Base-by-base conservation (phyloP, 1,140 invertebrate genomes). In the Uloborus diversus region DNA sequence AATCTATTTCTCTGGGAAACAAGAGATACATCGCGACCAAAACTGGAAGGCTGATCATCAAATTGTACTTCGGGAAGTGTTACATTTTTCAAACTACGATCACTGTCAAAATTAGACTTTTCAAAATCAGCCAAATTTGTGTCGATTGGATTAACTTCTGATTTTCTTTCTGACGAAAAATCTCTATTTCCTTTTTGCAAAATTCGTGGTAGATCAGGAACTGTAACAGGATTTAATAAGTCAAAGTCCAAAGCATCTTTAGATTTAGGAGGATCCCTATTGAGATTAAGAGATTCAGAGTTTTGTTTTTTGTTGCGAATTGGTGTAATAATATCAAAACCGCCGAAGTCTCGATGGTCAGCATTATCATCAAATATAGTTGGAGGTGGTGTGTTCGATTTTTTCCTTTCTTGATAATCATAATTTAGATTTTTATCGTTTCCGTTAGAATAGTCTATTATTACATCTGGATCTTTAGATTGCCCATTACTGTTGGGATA, bases 281-380 rank as follows among this genome's bases (percentile, higher is more conserved):
- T 11, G 2, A 17, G 13, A 9, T 14, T 20, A 35, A 14, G 13
- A 37, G 4, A 28, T 4, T 37, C 47, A 32, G 28, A 56, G 51
- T 49, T 35, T 4, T 27, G 9, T 57, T 78, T 78, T n/a, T n/a
- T n/a, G n/a, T n/a, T n/a, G 13, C 73, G 42, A 23, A 59, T 42
- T 20, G 76, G 76, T 25, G 76, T 79, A 20, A 79, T 79, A 0
- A 79, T 61, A 17, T 69, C 76, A n/a, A 79, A 79, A 4, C 65
- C 53, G 2, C 76, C 76, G 28, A 69, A 79, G 27, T 79, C 76
- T 33, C 47, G 68, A 30, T 79, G 76, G 20, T 79, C 56, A 0
- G 65, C 76, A 42, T 66, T 78, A 27, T 79, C 76, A 33, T 79
- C 76, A 14, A 79, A 79, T 14, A 79, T 79, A 47, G 56, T 51